These are phyloP conservation scores for Xylota segnis DNA, from an alignment of 2,888 invertebrate species.

Conservation along the genomic window DNA sequence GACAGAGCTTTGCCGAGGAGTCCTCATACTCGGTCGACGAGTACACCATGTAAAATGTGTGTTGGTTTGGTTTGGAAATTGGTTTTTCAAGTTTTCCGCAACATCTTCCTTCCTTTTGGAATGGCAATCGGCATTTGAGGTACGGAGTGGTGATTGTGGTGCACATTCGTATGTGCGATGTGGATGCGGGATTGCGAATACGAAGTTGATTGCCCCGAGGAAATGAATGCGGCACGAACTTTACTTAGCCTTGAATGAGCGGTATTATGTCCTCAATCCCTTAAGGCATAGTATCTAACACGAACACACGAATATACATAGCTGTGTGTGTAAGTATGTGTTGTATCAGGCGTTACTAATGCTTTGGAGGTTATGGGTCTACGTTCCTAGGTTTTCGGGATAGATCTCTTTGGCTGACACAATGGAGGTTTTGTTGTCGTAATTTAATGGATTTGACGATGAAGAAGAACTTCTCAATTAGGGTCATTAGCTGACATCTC, in stretches of 20 bases:
- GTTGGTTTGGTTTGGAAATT: slow-evolving; percentile 61
- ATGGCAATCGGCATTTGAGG: slow-evolving; percentile 63
- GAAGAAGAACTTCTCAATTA: slow-evolving; percentile 55
- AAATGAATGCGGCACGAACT: slow-evolving; percentile 68
- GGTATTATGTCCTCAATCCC: slow-evolving; percentile 61
- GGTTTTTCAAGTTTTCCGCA: slow-evolving; percentile 67
- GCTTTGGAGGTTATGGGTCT: slow-evolving; percentile 33
- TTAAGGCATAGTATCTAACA: slow-evolving; percentile 25
- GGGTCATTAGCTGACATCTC: slow-evolving; percentile 41
- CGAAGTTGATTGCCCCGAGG: slow-evolving; percentile 70
- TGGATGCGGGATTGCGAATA: slow-evolving; percentile 62
- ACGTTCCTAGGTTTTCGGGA: slow-evolving; percentile 1
- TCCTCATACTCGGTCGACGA: not conserved
- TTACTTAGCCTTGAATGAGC: slow-evolving; percentile 64
- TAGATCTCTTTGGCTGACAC: slow-evolving; percentile 12
- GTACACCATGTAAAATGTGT: slow-evolving; percentile 17
- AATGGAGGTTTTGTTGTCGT: slow-evolving; percentile 41
- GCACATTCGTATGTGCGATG: slow-evolving; percentile 31
- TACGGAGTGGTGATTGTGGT: slow-evolving; percentile 78
- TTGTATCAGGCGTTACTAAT: slow-evolving; percentile 48
- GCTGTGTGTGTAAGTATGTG: not conserved
- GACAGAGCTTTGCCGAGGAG: slow-evolving; percentile 12
- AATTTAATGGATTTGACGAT: slow-evolving; percentile 57
- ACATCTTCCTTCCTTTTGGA: slow-evolving; percentile 46
- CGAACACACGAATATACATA: too few relatives aligned